A percentile compares a stretch with the other conserved stretches of the same genome.
These are phyloP conservation scores for Acromyrmex charruanus DNA, from an alignment of 1,140 invertebrate genomes.

Conservation along the genomic window DNA sequence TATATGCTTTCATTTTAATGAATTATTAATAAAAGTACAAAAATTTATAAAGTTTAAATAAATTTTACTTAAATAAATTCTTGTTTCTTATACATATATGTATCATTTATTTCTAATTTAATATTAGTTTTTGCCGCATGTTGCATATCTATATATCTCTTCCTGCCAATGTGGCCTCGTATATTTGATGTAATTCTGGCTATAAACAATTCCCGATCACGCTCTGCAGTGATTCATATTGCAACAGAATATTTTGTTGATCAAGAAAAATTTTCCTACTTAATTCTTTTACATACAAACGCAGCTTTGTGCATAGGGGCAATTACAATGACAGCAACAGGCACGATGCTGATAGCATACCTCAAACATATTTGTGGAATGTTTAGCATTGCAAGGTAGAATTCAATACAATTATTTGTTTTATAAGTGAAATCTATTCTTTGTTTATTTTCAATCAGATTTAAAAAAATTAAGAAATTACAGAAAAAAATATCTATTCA, in stretches of 20 bases:
- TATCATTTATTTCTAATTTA: too few relatives aligned
- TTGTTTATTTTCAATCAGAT: neutral
- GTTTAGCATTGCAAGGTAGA: conserved; percentile 6
- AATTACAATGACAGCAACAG: neutral
- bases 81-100: too few relatives aligned
- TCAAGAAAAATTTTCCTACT: conserved; percentile 1
- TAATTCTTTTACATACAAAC: neutral
- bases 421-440: neutral
- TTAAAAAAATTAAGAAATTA: neutral
- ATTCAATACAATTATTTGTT: neutral
- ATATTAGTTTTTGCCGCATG: neutral
- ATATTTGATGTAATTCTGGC: neutral
- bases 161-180: neutral
- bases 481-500: neutral
- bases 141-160: neutral
- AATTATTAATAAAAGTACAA: neutral
- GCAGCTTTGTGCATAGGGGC: neutral
- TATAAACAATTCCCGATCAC: neutral
- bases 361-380: neutral
- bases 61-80: neutral
- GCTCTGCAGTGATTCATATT: neutral
- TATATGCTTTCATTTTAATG: neutral
- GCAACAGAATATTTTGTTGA: conserved; percentile 14
- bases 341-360: neutral
- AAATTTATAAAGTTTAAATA: neutral